A percentile compares a stretch with the other conserved stretches of the same genome.
Conservation (phyloP, 2,888 invertebrate genomes). For the Dastarcus helophoroides region DNA sequence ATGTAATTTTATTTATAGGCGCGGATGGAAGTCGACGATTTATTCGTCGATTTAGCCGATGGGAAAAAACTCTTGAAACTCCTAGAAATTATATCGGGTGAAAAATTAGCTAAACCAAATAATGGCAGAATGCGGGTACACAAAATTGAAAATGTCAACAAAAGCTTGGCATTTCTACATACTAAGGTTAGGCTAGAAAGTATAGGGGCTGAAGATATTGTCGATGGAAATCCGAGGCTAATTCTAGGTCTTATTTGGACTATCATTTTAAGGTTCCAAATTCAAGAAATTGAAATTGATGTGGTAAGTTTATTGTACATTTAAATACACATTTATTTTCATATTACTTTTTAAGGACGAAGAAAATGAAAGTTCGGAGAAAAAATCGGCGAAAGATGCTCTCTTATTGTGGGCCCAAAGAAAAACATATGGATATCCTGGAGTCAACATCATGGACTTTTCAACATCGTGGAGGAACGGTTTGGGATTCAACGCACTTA, state of each 20-base stretch:
- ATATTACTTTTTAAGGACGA: constrained; percentile 55
- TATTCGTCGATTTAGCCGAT: constrained; percentile 93
- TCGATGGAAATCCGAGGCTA: constrained; percentile 92
- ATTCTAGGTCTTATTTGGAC: constrained; percentile 99
- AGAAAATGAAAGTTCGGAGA: constrained; percentile 92
- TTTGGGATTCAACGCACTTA: constrained; percentile 95
- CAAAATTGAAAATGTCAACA: constrained; percentile 98
- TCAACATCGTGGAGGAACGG: constrained; percentile 93
- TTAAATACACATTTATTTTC: not conserved
- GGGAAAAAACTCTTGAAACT: constrained; percentile 86
- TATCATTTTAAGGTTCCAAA: constrained; percentile 97
- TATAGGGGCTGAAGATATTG: constrained; percentile 98
- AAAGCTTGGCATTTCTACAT: constrained; percentile 89
- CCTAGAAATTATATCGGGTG: constrained; percentile 96
- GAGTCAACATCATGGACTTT: constrained; percentile 81
- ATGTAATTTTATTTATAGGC: constrained; percentile 50
- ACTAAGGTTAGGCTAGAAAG: constrained; percentile 95
- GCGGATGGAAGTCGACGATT: constrained; percentile 94
- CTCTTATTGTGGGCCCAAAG: constrained; percentile 96
- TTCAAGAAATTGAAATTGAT: constrained; percentile 96
- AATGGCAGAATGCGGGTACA: constrained; percentile 93
- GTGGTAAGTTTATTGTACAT: constrained; percentile 55
- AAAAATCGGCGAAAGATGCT: constrained; percentile 98
- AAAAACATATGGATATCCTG: constrained; percentile 89
- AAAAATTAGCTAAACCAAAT: constrained; percentile 94